Evolutionary conservation across 2,797 vertebrate genomes (phyloP).

Genomic region (Okamejei kenojei): DNA sequence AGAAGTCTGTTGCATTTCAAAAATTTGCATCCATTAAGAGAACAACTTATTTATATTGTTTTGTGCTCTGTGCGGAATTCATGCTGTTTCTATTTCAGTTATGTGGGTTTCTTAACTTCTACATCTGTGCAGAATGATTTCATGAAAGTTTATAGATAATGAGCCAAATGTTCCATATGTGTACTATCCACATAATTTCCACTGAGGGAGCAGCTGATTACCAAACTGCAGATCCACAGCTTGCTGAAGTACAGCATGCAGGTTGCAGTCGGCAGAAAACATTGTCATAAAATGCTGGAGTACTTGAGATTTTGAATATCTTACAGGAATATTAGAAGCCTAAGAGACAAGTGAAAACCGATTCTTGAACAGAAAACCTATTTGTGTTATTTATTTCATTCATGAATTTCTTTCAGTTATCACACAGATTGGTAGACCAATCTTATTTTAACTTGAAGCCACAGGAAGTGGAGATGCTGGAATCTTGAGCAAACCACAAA

Average conservation of each 20-base stretch:
- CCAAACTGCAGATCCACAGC: not conserved
- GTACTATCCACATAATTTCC: not conserved
- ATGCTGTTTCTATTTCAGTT: not conserved
- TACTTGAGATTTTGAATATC: not conserved
- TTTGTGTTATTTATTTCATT: not conserved
- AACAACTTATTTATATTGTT: not conserved
- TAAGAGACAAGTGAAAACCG: not conserved
- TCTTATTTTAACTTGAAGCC: not conserved
- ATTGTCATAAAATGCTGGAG: not conserved
- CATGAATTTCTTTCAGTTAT: not conserved
- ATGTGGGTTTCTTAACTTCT: not conserved
- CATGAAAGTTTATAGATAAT: not conserved
- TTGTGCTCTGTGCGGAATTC: not conserved
- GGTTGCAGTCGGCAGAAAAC: not conserved
- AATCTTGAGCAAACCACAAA: too few relatives aligned
- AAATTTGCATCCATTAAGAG: too few relatives aligned
- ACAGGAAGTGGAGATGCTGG: too few relatives aligned
- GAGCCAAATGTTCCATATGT: slow-evolving; percentile 1
- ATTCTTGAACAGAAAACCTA: not conserved
- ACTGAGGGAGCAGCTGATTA: not conserved
- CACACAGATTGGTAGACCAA: not conserved
- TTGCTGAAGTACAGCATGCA: not conserved
- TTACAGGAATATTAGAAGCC: not conserved
- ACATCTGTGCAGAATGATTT: slow-evolving; percentile 3
- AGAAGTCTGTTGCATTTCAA: too few relatives aligned